phyloP scores from a whole-genome alignment of 2,113 vertebrate species.

The Gobiocypris rarus region DNA sequence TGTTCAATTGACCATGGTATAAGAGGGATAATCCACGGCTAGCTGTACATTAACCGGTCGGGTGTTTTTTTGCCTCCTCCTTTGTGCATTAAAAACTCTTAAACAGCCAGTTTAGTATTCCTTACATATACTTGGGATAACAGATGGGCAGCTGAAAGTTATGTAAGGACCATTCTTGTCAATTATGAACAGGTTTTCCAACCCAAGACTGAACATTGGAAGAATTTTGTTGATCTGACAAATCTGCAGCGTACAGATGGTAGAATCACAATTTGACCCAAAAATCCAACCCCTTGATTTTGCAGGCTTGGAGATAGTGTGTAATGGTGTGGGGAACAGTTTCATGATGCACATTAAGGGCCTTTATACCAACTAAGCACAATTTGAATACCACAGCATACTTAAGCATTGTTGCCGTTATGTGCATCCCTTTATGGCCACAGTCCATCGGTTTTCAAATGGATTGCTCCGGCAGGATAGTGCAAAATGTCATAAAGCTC shows the following conservation, averaged over 20 bases:
- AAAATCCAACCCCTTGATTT: background rate
- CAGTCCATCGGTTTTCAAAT: conserved; percentile 29
- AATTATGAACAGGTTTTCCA: conserved; percentile 7
- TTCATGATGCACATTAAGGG: background rate
- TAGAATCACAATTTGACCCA: conserved; percentile 18
- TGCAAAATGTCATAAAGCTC: conserved; percentile 18
- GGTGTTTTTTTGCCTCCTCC: no score
- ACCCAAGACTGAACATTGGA: background rate
- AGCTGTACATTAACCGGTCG: no score
- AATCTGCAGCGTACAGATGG: background rate
- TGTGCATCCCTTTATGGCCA: conserved; percentile 34
- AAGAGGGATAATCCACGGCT: no score
- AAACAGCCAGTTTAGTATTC: no score
- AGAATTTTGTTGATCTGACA: background rate
- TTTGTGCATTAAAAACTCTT: no score
- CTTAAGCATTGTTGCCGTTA: conserved; percentile 34
- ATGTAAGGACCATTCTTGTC: background rate
- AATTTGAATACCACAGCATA: conserved; percentile 5
- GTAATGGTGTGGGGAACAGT: conserved; percentile 14
- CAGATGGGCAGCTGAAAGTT: background rate
- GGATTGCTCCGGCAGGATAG: conserved; percentile 4
- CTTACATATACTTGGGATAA: background rate
- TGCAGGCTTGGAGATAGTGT: background rate
- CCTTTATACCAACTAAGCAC: conserved; percentile 37
- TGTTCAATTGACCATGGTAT: no score